phyloP scores from a whole-genome alignment of 2,888 invertebrate species.

The Yponomeuta malinellus region DNA sequence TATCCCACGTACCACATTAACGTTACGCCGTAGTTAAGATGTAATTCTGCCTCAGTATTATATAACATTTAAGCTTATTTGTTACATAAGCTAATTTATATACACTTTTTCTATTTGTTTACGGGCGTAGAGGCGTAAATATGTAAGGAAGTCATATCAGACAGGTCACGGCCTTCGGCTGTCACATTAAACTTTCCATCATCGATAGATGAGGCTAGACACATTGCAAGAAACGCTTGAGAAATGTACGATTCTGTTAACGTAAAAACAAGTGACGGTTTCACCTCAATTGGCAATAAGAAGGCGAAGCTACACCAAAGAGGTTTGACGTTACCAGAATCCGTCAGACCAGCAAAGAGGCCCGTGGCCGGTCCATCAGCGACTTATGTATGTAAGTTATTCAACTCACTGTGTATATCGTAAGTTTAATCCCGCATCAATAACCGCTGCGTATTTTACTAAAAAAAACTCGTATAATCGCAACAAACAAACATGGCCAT shows the following conservation, averaged over 20 bases:
- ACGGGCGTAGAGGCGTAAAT: conserved; percentile 68
- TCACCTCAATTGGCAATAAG: neutral
- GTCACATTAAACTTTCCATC: neutral
- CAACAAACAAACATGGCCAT: conserved; percentile 42
- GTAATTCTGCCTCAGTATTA: conserved; percentile 77
- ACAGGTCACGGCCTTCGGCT: conserved; percentile 50
- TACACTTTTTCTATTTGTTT: conserved; percentile 70
- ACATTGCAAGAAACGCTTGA: neutral
- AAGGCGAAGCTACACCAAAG: neutral
- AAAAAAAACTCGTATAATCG: conserved; percentile 33
- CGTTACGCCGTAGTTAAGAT: conserved; percentile 75
- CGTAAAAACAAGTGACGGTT: neutral
- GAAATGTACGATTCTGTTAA: neutral
- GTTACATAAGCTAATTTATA: conserved; percentile 75
- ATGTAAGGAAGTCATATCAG: conserved; percentile 71
- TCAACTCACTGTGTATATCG: conserved; percentile 63
- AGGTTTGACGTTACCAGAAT: conserved; percentile 18
- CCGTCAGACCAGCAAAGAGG: conserved; percentile 27
- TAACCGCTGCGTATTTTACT: conserved; percentile 65
- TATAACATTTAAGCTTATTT: conserved; percentile 75
- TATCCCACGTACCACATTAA: conserved; percentile 73
- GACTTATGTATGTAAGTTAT: conserved; percentile 52
- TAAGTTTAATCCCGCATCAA: conserved; percentile 66
- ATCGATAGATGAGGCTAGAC: neutral
- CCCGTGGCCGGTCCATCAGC: conserved; percentile 66